These are phyloP conservation scores for Meiosimyza decipiens DNA, from an alignment of 2,888 invertebrate genomes.

Conservation along the genomic window DNA sequence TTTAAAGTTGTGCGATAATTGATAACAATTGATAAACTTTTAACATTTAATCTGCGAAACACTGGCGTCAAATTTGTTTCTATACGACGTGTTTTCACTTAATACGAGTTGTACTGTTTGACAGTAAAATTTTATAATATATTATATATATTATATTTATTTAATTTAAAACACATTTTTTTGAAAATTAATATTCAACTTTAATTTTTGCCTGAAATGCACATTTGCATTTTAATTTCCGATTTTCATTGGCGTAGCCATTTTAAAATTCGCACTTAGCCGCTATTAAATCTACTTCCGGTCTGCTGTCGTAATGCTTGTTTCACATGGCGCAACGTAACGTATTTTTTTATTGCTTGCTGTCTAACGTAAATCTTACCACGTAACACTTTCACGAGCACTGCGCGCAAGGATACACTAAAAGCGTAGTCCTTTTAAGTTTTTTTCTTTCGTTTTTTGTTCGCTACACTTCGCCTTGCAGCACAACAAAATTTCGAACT, in stretches of 20 bases:
- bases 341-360: background rate
- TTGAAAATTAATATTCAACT: too few relatives aligned
- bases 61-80: too few relatives aligned
- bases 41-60: too few relatives aligned
- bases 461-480: background rate
- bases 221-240: background rate
- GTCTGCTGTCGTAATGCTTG: background rate
- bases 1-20: too few relatives aligned
- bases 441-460: background rate
- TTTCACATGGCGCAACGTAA: background rate
- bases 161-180: too few relatives aligned
- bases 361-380: conserved; percentile 1
- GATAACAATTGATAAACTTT: too few relatives aligned
- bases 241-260: background rate
- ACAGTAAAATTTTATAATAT: too few relatives aligned
- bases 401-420: conserved; percentile 8
- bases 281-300: conserved; percentile 1
- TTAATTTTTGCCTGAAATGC: too few relatives aligned
- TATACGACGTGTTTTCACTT: too few relatives aligned
- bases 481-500: background rate
- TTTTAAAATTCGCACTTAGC: background rate
- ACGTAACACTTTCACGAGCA: conserved; percentile 9
- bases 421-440: background rate
- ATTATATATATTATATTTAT: too few relatives aligned
- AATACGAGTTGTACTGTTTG: too few relatives aligned